Conservation (phyloP, 2,113 vertebrate species). For the Paratilapia polleni region DNA sequence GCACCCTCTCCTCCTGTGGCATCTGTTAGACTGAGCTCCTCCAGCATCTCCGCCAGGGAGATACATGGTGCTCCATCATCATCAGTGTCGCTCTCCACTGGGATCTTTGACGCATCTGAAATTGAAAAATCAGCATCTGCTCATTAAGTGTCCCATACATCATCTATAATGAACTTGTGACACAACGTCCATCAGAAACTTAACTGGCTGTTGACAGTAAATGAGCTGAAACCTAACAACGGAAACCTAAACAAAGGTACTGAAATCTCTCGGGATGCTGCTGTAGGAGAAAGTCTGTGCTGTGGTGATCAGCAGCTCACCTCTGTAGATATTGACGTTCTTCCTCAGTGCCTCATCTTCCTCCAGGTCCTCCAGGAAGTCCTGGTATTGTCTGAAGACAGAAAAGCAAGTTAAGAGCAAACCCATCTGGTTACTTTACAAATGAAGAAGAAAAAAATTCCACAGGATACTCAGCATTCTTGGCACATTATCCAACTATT, state of each 20-base stretch:
- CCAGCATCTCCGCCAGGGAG: conserved; percentile 94
- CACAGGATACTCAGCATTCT: neutral
- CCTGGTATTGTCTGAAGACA: conserved; percentile 90
- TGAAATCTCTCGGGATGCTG: neutral
- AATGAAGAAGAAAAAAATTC: neutral
- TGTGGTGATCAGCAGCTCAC: conserved; percentile 68
- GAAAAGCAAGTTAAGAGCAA: conserved; percentile 14
- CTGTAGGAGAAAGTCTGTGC: neutral
- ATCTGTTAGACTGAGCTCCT: conserved; percentile 91
- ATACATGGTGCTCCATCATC: conserved; percentile 92
- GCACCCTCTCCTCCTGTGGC: conserved; percentile 93
- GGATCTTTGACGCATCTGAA: conserved; percentile 82
- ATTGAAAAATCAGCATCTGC: neutral
- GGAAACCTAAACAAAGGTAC: neutral
- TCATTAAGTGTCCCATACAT: conserved; percentile 8
- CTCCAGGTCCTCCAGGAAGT: conserved; percentile 98
- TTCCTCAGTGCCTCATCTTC: conserved; percentile 96
- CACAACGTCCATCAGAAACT: neutral
- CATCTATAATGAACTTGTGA: neutral
- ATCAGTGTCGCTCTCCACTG: conserved; percentile 94
- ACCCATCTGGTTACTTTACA: neutral
- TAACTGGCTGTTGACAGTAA: neutral
- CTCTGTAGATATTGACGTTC: conserved; percentile 96
- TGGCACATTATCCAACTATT: conserved; percentile 2
- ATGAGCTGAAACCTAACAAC: neutral